Evolutionary conservation across 2,113 vertebrate species (phyloP), one percentile per base, ranked within the genome.

Genomic region (Redunca redunca): DNA sequence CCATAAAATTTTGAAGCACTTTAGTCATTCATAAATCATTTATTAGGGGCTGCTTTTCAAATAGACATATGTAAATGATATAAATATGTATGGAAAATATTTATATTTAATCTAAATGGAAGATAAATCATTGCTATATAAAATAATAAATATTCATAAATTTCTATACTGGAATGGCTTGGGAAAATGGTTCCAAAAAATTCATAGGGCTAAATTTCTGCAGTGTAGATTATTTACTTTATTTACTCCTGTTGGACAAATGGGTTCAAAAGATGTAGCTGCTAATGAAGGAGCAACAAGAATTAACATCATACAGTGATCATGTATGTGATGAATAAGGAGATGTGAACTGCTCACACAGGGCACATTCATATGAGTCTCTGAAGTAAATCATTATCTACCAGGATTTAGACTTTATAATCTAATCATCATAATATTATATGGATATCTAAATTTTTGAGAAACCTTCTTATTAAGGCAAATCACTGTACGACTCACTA

Each of bases 231-330:
- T 98, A 84, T 97, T 97, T 90, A 78, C 36, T 88, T 92, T 48
- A 57, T 92, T 97, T 80, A 93, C 43, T 96, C 91, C 85, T 97
- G 23, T 40, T 84, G 92, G 84, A 96, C 6, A 97, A 93, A 26
- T 26, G n/a, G 91, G 53, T 57, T 97, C 57, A 91, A 58, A 86
- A 96, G 40, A 96, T 57, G 52, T 90, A 97, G 93, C 83, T 11
- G 26, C 97, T 97, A 97, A 95, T 97, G 81, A 96, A 83, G 93
- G 43, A 90, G 80, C 1, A 92, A 26, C 82, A 86, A 97, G 80
- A 60, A 60, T 71, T 40, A 71, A 71, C 10, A 71, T 13, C 6
- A 26, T 97, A 92, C 60, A 71, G 93, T 98, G 94, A 10, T 67
- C 28, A 78, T 1, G 25, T 74, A 90, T 94, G 88, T n/a, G 82